Base-by-base conservation (phyloP, 1,140 invertebrate species). In the Trichonephila clavipes region DNA sequence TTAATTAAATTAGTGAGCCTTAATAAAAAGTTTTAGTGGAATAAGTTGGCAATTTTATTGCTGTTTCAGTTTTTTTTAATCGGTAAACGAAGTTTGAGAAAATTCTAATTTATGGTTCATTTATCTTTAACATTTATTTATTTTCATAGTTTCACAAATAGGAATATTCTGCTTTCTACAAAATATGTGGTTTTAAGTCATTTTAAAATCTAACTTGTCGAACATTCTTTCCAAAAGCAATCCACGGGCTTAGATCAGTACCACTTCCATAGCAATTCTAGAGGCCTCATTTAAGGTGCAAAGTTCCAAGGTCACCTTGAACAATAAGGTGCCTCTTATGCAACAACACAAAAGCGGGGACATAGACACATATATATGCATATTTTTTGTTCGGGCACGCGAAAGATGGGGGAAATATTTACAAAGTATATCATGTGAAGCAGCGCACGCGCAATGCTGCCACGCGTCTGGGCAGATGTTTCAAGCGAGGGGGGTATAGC, bases 391-490 rank as follows among this genome's bases (percentile, higher is more conserved):
- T 51, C 61, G 24, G 10, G 24, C 59, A 88, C 24, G 44, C 59
- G 34, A 88, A 62, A n/a, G 8, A 19, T 24, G 59, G 51, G 24
- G 86, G 83, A 85, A 85, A 85, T 85, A 85, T 85, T 85, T 85
- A 85, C 83, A 85, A 51, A 59, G 51, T 85, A 77, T 77, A 77
- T 77, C 72, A 77, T 77, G 72, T 40, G 34, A 28, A 59, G 40
- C 28, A 89, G 77, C 89, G 89, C 89, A 90, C 77, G 89, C 69
- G 89, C 77, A 21, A 40, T 82, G 72, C 28, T 83, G 89, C 89
- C 89, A 90, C 89, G 89, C 89, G 89, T 24, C 28, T n/a, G 19
- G 66, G 89, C 89, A 90, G 89, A 90, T 90, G 89, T 90, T 64
- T 61, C 19, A 64, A 16, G 61, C 61, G 86, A 16, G 61, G 59